These are phyloP conservation scores for Morus bassanus DNA, from an alignment of 2,797 vertebrate genomes.

Conservation along the genomic window DNA sequence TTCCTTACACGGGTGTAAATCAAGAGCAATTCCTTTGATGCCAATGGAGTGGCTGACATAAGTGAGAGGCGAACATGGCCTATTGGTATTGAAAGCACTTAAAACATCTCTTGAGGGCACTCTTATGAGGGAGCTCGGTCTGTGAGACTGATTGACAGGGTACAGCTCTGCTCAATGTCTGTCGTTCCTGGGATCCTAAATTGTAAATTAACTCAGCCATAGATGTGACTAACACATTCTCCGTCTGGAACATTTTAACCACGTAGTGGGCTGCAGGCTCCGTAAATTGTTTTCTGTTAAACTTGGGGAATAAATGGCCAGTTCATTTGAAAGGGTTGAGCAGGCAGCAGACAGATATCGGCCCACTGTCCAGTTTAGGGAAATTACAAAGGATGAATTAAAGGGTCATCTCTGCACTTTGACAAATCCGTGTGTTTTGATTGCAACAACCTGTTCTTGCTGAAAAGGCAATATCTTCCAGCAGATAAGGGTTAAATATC, in stretches of 20 bases:
- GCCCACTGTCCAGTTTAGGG: background rate
- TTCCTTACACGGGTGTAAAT: background rate
- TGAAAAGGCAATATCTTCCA: background rate
- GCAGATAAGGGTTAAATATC: background rate
- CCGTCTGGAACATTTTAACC: background rate
- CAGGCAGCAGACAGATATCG: background rate
- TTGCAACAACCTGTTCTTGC: background rate
- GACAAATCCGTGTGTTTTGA: background rate
- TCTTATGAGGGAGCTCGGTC: background rate
- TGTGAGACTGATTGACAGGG: slow-evolving; percentile 16
- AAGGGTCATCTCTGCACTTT: background rate
- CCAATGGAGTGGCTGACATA: background rate
- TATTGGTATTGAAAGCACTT: slow-evolving; percentile 21
- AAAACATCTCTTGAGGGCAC: slow-evolving; percentile 10
- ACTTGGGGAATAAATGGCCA: background rate
- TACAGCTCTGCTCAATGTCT: background rate
- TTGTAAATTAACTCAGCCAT: background rate
- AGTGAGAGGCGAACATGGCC: background rate
- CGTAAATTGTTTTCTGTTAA: background rate
- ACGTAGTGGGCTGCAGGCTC: background rate
- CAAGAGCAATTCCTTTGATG: slow-evolving; percentile 5
- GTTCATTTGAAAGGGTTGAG: background rate
- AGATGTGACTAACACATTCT: background rate
- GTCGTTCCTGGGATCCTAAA: background rate
- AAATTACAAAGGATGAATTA: background rate